Base-by-base conservation (phyloP, 2,797 vertebrate species). In the Hippoglossus hippoglossus region DNA sequence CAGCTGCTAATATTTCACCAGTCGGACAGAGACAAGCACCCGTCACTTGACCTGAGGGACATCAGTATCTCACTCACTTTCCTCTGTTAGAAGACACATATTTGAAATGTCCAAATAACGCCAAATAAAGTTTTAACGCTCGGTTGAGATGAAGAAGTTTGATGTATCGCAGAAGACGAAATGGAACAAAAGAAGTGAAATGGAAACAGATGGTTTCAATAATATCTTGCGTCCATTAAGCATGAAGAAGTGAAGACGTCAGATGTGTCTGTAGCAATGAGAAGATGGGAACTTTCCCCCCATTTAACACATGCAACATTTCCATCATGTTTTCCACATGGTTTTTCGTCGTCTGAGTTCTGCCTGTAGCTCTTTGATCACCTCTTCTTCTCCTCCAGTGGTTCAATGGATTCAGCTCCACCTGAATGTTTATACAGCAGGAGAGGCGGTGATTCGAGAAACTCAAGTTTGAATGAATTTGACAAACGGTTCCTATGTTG, bases 141-240 rank as follows among this genome's bases (percentile, higher is more conserved):
- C 11, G 28, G 54, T 26, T 6, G 54, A n/a, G 54, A 19, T 34
- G 16, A 26, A n/a, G 31, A 34, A 10, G 18, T 34, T 19, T 31
- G 26, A 31, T 19, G 28, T 4, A 31, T 34, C 54, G 2, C 25
- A 56, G 28, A 19, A 26, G 12, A 31, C 10, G 18, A 31, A n/a
- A 56, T 28, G 54, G 54, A 56, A 56, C 26, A 56, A 56, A 19
- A 31, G 54, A 12, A 56, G 26, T 11, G 28, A 31, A 56, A 56
- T 56, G 54, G 54, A 34, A 34, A 56, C 54, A 56, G 28, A 10
- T 16, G 6, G 54, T 19, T 16, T 18, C 12, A 34, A 31, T 19
- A 56, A 10, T 10, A 28, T 11, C 54, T 31, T 7, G 28, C 54
- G 10, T 18, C 28, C 28, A 3, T 6, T 1, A 46, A 46, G 44